Evolutionary conservation across 2,797 vertebrate species (phyloP), one percentile per base, ranked within the genome.

Genomic region (Typhlichthys eigenmanni): DNA sequence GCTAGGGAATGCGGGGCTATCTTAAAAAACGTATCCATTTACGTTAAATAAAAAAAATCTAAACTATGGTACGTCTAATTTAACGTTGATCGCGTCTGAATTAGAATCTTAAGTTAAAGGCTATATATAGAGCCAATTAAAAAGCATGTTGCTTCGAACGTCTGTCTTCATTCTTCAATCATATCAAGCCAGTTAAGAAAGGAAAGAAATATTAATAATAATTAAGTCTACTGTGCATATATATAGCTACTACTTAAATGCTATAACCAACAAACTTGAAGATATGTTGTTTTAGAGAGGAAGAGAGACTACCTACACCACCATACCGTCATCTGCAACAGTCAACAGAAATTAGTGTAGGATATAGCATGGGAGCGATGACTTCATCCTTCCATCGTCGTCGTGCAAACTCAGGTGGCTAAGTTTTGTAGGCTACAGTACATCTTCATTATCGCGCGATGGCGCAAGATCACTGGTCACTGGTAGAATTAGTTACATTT

Each of bases 1-100:
- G 97, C 96, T 89, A 98, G 84, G 9, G 95, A 97, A 88, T 95
- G 95, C 1, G 97, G 97, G 29, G 96, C 92, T 9, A 98, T 94
- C 81, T 93, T 94, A 60, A 96, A 72, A 69, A 83, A 91, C 90
- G 92, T 92, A 75, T 96, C 94, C 94, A 94, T 95, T 55, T 34
- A 58, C 17, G 13, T n/a, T 17, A 17, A 14, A 14, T 10, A 14
- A 14, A 7, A 16, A 45, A 9, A 43, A 43, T 9, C 38, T 7
- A 6, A 13, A 2, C 19, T 34, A 55, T 8, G 29, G 24, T 24
- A 24, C 19, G 19, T 8, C 13, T 55, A 7, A 16, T 55, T 10
- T 1, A 38, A 7, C 38, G 38, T 13, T 38, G 13, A 34, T 4
- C 32, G 34, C 54, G 10, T 9, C 11, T 55, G 38, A 6, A 34